Evolutionary conservation across 2,113 vertebrate genomes (phyloP).

Genomic region (Rhagologus leucostigma): DNA sequence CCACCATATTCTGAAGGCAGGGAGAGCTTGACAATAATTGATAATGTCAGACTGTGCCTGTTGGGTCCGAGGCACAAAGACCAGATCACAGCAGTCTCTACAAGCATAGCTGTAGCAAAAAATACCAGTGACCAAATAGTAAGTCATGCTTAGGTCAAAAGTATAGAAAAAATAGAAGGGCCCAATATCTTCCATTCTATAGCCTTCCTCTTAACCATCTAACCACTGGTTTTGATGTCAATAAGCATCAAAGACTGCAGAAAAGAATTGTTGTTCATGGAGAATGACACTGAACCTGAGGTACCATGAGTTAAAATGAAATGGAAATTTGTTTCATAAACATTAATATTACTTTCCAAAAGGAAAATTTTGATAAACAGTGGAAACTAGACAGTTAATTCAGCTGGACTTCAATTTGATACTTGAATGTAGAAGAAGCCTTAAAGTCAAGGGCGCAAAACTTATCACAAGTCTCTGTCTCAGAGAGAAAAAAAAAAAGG

Average conservation of each 20-base stretch:
- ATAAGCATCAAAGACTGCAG: neutral
- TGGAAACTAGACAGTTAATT: neutral
- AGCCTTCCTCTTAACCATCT: neutral
- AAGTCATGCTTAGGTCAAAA: neutral
- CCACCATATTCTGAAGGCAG: neutral
- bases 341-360: neutral
- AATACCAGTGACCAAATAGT: neutral
- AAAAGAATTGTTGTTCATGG: neutral
- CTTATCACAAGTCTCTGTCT: neutral
- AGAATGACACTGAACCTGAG: neutral
- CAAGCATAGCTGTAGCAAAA: neutral
- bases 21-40: neutral
- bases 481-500: neutral
- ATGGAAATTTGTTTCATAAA: neutral
- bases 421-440: neutral
- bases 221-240: neutral
- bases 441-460: neutral
- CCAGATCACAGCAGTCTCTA: neutral
- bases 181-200: neutral
- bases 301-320: neutral
- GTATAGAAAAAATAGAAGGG: neutral
- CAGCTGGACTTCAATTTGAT: neutral
- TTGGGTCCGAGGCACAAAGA: neutral
- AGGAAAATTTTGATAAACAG: neutral
- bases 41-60: neutral